Evolutionary conservation across 1,140 invertebrate species (phyloP).

Genomic region (Caenorhabditis inopinata): DNA sequence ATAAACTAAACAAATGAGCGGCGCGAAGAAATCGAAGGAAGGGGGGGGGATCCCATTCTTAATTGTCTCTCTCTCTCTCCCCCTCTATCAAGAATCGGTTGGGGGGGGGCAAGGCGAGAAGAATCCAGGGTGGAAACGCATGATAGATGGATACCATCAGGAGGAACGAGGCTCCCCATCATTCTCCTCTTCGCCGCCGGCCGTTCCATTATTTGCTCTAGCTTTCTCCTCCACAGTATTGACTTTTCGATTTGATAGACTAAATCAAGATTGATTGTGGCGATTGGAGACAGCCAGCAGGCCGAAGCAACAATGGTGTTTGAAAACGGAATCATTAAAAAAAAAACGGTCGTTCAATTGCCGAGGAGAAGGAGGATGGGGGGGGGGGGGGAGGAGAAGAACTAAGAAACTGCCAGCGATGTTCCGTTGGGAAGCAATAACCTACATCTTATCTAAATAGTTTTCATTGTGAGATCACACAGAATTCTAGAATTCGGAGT

Average conservation of each 20-base stretch:
- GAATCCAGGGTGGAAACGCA: not conserved
- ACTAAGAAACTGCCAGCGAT: not conserved
- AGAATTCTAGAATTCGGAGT: not conserved
- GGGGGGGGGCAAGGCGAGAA: not conserved
- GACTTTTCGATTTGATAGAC: conserved; percentile 32
- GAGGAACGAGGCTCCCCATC: too few relatives aligned
- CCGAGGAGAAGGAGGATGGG: not conserved
- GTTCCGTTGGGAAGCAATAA: not conserved
- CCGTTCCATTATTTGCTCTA: not conserved
- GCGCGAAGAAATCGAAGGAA: too few relatives aligned
- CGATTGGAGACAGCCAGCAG: not conserved
- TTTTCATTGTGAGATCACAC: not conserved
- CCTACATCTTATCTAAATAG: too few relatives aligned
- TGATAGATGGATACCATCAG: not conserved
- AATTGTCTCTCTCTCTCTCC: too few relatives aligned
- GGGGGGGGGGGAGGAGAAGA: too few relatives aligned
- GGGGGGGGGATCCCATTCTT: too few relatives aligned
- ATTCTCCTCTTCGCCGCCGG: not conserved
- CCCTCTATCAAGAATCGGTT: too few relatives aligned
- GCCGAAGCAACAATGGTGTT: conserved; percentile 14
- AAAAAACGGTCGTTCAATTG: not conserved
- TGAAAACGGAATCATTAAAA: not conserved
- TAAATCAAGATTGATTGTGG: conserved; percentile 10
- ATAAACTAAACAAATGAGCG: conserved; percentile 6
- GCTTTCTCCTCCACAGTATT: not conserved